Evolutionary conservation across 1,140 invertebrate genomes (phyloP).

Genomic region (Drosophila funebris): DNA sequence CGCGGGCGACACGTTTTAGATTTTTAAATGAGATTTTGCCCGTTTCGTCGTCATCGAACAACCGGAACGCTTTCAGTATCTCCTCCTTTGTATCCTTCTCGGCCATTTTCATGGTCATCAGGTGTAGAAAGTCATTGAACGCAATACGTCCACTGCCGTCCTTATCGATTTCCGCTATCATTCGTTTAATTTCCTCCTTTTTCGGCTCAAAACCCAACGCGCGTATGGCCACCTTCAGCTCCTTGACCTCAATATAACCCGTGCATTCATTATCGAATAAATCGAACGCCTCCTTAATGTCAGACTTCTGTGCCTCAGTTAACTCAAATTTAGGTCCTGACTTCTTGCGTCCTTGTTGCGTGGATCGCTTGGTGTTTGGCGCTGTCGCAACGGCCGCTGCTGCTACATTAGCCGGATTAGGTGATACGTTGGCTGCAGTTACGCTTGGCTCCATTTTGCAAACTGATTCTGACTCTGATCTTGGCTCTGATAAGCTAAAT

Average conservation of each 20-base stretch:
- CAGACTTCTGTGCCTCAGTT: conserved; percentile 93
- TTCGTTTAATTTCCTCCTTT: conserved; percentile 98
- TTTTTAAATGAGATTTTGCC: conserved; percentile 98
- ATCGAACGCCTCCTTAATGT: conserved; percentile 98
- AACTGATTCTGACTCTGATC: conserved; percentile 30
- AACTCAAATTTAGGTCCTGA: conserved; percentile 91
- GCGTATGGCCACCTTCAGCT: conserved; percentile 95
- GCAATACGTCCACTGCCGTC: conserved; percentile 93
- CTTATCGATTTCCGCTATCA: conserved; percentile 95
- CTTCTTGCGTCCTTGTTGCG: conserved; percentile 85
- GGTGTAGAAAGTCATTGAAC: conserved; percentile 94
- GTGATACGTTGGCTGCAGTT: conserved; percentile 27
- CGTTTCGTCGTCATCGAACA: conserved; percentile 97
- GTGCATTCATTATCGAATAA: conserved; percentile 95
- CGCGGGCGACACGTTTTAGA: conserved; percentile 96
- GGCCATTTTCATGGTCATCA: conserved; percentile 98
- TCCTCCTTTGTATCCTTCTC: conserved; percentile 98
- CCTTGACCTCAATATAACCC: conserved; percentile 95
- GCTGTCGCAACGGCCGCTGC: conserved; percentile 7
- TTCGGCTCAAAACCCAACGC: conserved; percentile 98
- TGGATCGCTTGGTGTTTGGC: conserved; percentile 46
- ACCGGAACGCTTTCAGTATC: conserved; percentile 96
- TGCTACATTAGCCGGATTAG: conserved; percentile 7
- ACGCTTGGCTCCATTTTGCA: conserved; percentile 54
- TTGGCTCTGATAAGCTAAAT: conserved; percentile 23